These are phyloP conservation scores for Elgaria multicarinata DNA, from an alignment of 2,113 vertebrate species.

Conservation along the genomic window DNA sequence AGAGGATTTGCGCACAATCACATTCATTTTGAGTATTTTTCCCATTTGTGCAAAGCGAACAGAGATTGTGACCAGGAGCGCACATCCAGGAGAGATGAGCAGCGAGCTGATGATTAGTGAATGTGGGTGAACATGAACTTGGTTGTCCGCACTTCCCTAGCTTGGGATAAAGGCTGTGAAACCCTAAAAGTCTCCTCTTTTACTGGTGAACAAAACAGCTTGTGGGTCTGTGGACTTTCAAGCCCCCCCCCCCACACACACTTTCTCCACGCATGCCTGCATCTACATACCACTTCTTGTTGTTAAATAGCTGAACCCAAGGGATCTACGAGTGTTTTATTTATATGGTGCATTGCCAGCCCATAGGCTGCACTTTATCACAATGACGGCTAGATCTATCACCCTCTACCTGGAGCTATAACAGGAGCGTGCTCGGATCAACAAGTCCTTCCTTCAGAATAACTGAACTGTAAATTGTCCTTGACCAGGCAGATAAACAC, in stretches of 20 bases:
- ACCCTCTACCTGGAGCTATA: slow-evolving; percentile 73
- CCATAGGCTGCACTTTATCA: slow-evolving; percentile 65
- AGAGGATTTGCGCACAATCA: too few relatives aligned
- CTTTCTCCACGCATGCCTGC: slow-evolving; percentile 9
- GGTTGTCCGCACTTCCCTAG: not conserved
- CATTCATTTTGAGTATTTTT: too few relatives aligned
- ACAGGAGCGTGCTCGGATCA: slow-evolving; percentile 71
- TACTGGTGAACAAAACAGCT: not conserved
- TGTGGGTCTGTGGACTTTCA: not conserved
- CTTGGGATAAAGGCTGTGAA: not conserved
- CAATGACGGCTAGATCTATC: slow-evolving; percentile 76
- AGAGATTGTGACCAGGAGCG: too few relatives aligned
- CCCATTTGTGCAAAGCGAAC: too few relatives aligned
- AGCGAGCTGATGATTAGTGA: too few relatives aligned
- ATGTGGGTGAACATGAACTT: too few relatives aligned
- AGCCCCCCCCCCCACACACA: too few relatives aligned
- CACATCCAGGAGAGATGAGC: too few relatives aligned
- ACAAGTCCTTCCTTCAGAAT: slow-evolving; percentile 78
- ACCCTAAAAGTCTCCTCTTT: not conserved
- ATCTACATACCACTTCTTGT: slow-evolving; percentile 29
- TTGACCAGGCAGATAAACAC: slow-evolving; percentile 78
- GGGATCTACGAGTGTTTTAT: slow-evolving; percentile 69
- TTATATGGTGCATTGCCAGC: slow-evolving; percentile 69
- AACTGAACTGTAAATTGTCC: slow-evolving; percentile 80
- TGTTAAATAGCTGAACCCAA: slow-evolving; percentile 68